These are phyloP conservation scores for Diploptera punctata DNA, from an alignment of 2,888 invertebrate genomes.

Conservation along the genomic window DNA sequence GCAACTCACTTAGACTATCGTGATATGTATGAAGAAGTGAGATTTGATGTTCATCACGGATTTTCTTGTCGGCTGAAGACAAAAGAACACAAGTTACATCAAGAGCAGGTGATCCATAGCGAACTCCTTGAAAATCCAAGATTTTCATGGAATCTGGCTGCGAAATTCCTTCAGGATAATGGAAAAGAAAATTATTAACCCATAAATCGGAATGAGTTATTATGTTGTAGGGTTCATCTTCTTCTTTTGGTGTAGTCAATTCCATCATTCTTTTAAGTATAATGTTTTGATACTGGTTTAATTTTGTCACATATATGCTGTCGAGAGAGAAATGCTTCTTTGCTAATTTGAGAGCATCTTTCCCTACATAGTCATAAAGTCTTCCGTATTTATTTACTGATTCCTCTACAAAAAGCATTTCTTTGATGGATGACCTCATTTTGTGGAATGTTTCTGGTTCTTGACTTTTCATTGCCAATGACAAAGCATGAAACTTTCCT, in stretches of 20 bases:
- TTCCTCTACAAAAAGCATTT: background rate
- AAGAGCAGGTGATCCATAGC: background rate
- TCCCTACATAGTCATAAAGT: background rate
- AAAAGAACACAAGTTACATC: background rate
- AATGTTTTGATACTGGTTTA: background rate
- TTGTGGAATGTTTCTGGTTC: slow-evolving; percentile 58
- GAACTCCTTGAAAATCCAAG: background rate
- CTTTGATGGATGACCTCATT: background rate
- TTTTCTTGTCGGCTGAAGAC: background rate
- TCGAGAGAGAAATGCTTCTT: background rate
- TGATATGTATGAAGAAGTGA: background rate
- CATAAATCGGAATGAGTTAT: slow-evolving; percentile 77
- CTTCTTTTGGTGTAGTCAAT: slow-evolving; percentile 45
- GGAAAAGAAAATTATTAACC: slow-evolving; percentile 73
- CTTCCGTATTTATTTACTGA: background rate
- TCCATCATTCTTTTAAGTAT: slow-evolving; percentile 54
- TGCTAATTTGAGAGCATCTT: too few relatives aligned
- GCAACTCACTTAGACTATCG: background rate
- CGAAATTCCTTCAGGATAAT: background rate
- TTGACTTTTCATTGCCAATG: slow-evolving; percentile 64
- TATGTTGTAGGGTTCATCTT: slow-evolving; percentile 55
- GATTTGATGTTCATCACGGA: background rate
- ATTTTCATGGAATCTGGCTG: background rate
- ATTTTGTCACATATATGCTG: background rate
- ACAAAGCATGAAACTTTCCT: slow-evolving; percentile 65